A percentile compares a stretch with the other conserved stretches of the same genome.
Conservation (phyloP, 2,888 invertebrate species). For the Sarcophaga caerulescens region DNA sequence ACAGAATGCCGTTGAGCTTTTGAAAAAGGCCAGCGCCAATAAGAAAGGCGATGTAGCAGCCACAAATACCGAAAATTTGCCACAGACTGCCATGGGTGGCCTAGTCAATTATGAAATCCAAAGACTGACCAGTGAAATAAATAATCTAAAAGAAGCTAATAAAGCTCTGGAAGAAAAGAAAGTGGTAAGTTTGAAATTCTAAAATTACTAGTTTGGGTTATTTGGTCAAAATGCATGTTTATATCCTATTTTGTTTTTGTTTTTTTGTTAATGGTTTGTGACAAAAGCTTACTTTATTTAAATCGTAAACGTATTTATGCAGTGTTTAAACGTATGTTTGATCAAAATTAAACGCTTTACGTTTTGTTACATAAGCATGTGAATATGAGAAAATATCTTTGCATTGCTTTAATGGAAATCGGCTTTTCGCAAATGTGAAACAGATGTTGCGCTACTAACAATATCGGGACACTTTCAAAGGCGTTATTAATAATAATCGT, state of each 20-base stretch:
- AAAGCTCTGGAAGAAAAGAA: conserved; percentile 86
- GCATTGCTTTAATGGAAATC: too few relatives aligned
- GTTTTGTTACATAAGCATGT: too few relatives aligned
- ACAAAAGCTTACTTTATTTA: too few relatives aligned
- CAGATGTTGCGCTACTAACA: too few relatives aligned
- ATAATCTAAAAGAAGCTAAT: conserved; percentile 84
- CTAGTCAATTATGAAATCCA: conserved; percentile 78
- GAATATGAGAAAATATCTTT: too few relatives aligned
- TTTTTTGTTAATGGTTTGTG: neutral
- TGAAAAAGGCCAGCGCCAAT: conserved; percentile 73
- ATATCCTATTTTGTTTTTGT: neutral
- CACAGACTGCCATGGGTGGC: conserved; percentile 72
- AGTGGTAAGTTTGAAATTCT: conserved; percentile 82
- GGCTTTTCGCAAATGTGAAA: too few relatives aligned
- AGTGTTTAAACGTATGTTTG: too few relatives aligned
- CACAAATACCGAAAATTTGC: conserved; percentile 69
- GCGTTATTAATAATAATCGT: too few relatives aligned
- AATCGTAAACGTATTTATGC: too few relatives aligned
- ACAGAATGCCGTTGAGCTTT: conserved; percentile 83
- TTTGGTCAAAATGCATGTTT: conserved; percentile 38
- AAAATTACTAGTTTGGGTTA: neutral
- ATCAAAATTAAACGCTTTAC: too few relatives aligned
- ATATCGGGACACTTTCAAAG: too few relatives aligned
- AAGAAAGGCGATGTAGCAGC: conserved; percentile 49
- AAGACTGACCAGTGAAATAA: conserved; percentile 83